These are phyloP conservation scores for Indicator indicator DNA, from an alignment of 2,113 vertebrate species.

Conservation along the genomic window DNA sequence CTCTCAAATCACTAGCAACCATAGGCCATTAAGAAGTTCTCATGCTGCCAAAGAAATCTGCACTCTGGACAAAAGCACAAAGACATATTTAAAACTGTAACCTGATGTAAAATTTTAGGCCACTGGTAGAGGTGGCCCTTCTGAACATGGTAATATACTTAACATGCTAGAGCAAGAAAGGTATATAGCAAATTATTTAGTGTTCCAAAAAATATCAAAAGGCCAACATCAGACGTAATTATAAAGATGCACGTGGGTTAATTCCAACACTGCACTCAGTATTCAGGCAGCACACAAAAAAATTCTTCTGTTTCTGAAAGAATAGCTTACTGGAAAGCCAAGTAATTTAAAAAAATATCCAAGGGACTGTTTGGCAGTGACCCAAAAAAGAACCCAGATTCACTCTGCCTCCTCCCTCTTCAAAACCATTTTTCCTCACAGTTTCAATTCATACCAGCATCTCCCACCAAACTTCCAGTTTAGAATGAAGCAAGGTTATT, in stretches of 20 bases:
- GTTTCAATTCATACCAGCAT: neutral
- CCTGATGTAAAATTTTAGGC: neutral
- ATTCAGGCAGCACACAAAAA: neutral
- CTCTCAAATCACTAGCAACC: neutral
- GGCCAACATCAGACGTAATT: neutral
- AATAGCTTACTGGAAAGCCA: neutral
- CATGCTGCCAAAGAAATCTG: neutral
- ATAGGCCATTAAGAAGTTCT: neutral
- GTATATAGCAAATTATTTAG: neutral
- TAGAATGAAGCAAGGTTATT: neutral
- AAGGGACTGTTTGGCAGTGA: neutral
- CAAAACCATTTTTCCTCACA: neutral
- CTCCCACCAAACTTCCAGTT: neutral
- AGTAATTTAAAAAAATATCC: neutral
- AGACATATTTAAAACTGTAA: neutral
- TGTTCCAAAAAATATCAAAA: conserved; percentile 21
- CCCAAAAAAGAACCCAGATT: neutral
- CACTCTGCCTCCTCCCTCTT: neutral
- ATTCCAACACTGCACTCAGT: neutral
- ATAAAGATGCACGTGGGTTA: neutral
- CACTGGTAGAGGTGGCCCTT: neutral
- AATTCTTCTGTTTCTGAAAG: neutral
- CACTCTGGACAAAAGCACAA: neutral
- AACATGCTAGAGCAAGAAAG: neutral
- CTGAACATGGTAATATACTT: neutral